These are phyloP conservation scores for Nannobrachium achirus DNA, from an alignment of 2,113 vertebrate genomes.

Conservation along the genomic window DNA sequence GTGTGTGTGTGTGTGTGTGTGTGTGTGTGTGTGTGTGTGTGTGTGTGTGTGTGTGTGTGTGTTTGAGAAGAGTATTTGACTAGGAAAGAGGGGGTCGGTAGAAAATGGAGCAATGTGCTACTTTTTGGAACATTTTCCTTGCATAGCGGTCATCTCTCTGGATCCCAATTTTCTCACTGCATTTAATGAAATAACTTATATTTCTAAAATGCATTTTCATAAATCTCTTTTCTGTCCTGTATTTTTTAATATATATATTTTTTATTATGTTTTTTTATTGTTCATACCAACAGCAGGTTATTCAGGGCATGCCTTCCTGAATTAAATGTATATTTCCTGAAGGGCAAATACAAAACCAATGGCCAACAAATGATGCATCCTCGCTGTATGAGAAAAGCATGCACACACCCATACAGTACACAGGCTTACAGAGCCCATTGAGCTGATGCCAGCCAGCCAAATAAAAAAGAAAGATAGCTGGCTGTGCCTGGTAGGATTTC, in stretches of 20 bases:
- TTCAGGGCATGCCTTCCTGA: too few relatives aligned
- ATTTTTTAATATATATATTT: too few relatives aligned
- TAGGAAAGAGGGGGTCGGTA: slow-evolving; percentile 6
- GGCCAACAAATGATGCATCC: slow-evolving; percentile 38
- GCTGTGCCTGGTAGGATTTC: slow-evolving; percentile 11
- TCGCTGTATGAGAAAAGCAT: slow-evolving; percentile 22
- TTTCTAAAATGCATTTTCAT: slow-evolving; percentile 23
- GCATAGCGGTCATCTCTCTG: background rate
- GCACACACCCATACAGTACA: too few relatives aligned
- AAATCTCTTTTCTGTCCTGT: slow-evolving; percentile 33
- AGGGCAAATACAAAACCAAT: slow-evolving; percentile 30
- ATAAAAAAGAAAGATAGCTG: slow-evolving; percentile 25
- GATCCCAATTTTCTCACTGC: slow-evolving; percentile 11
- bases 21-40: background rate
- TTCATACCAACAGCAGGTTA: too few relatives aligned
- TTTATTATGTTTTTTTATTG: too few relatives aligned
- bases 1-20: background rate
- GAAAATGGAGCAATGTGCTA: slow-evolving; percentile 21
- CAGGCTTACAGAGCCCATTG: background rate
- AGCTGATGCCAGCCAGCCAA: slow-evolving; percentile 20
- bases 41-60: background rate
- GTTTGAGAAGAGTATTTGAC: background rate
- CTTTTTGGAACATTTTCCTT: slow-evolving; percentile 24
- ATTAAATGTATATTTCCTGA: slow-evolving; percentile 20
- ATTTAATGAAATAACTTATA: slow-evolving; percentile 29